Evolutionary conservation across 2,888 invertebrate species (phyloP), one percentile per base, ranked within the genome.

Genomic region (Nemotelus pantherinus): DNA sequence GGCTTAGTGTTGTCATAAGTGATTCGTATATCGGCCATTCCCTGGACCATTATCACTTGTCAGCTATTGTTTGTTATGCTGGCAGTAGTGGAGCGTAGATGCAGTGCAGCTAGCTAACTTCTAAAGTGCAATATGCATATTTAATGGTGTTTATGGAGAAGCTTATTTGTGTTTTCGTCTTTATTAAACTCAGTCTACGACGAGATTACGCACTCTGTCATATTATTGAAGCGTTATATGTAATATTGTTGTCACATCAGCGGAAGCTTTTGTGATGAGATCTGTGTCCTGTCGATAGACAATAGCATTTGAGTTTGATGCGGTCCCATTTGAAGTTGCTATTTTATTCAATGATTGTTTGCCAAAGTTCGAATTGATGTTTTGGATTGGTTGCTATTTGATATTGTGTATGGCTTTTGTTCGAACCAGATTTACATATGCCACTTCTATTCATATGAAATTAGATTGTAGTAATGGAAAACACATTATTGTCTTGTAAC

Each of bases 81-180:
- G 25, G 25, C 1, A 25, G 25, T 25, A 25, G 25, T 25, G 25
- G 25, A 25, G 25, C 25, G 1, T 25, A 25, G 25, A 25, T 25
- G 25, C 39, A 63, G 10, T 53, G 48, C 39, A 74, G 39, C 45
- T n/a, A 47, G 44, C 60, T 74, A 60, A 60, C 60, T 63, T 72
- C 74, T 68, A 75, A 77, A 77, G 74, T 74, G 75, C 58, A 43
- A 77, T 58, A 77, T 77, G 74, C 67, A 77, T 77, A 77, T 74
- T 77, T 77, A 55, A 77, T 77, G 77, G 60, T 74, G 74, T 57
- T 75, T 68, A 74, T 60, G 48, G 60, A 39, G 41, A 74, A 55
- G 74, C 77, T 77, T 75, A 77, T 77, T 77, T 65, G 60, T 67
- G 58, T 47, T 55, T 65, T 77, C 67, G 68, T 77, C 77, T 77